Conservation (phyloP, 2,888 invertebrate genomes). For the Sinhomidia bicolor region DNA sequence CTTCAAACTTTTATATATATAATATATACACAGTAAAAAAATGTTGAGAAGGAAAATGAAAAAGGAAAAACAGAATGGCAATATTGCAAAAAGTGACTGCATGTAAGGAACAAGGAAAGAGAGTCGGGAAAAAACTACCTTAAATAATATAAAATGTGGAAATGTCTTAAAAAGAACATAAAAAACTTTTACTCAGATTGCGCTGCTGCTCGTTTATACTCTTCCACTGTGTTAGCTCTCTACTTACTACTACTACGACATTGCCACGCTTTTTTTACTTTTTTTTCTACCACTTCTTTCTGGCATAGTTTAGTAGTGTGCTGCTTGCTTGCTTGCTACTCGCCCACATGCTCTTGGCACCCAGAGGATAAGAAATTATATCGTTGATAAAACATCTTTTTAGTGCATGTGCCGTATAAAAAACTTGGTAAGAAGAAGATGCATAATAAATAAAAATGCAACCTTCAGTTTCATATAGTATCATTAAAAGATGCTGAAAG, state of each 20-base stretch:
- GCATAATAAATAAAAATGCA: background rate
- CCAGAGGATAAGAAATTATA: conserved; percentile 61
- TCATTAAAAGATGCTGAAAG: background rate
- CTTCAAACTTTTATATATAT: background rate
- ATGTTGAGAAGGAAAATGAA: too few relatives aligned
- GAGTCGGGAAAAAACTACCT: conserved; percentile 46
- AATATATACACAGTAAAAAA: too few relatives aligned
- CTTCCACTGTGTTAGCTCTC: too few relatives aligned
- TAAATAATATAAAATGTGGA: conserved; percentile 63
- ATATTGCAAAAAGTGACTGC: conserved; percentile 10
- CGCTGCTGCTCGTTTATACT: too few relatives aligned
- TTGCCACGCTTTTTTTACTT: conserved; percentile 11
- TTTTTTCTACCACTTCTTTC: conserved; percentile 54
- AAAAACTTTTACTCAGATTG: conserved; percentile 38
- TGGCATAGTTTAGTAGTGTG: conserved; percentile 65
- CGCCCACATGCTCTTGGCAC: conserved; percentile 63
- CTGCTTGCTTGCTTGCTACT: too few relatives aligned
- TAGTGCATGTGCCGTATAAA: background rate
- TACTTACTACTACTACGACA: background rate
- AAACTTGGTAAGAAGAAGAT: background rate
- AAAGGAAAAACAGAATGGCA: conserved; percentile 21
- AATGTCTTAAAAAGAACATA: conserved; percentile 55
- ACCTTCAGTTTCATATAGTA: background rate
- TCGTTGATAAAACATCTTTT: conserved; percentile 1
- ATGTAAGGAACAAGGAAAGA: background rate